A percentile compares a stretch with the other conserved stretches of the same genome.
These are phyloP conservation scores for Discoglossus pictus DNA, from an alignment of 2,797 vertebrate species.

Conservation along the genomic window DNA sequence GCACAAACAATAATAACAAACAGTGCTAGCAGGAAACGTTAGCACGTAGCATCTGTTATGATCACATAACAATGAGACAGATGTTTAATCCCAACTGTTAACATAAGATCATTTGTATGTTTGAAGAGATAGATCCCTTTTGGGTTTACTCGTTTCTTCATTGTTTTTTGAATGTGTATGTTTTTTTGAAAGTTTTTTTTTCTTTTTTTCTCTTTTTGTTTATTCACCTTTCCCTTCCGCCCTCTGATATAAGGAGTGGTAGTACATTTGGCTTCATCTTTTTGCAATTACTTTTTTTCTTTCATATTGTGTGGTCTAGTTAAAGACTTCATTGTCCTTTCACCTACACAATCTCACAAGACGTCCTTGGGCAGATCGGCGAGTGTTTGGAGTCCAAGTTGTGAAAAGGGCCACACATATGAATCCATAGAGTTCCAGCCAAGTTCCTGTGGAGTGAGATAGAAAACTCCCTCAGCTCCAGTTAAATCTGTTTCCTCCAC, in stretches of 20 bases:
- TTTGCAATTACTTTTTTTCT: no score
- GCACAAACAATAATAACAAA: conserved; percentile 81
- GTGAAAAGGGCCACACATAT: conserved; percentile 70
- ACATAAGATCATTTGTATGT: conserved; percentile 91
- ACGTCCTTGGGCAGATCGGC: conserved; percentile 66
- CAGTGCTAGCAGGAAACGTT: conserved; percentile 80
- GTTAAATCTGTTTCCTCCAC: conserved; percentile 41
- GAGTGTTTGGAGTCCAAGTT: conserved; percentile 65
- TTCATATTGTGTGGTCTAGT: conserved; percentile 72
- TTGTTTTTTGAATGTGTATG: conserved; percentile 75
- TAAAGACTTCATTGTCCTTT: conserved; percentile 53
- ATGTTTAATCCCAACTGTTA: conserved; percentile 96
- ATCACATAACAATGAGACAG: conserved; percentile 91
- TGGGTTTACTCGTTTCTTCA: conserved; percentile 78
- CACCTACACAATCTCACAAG: conserved; percentile 61
- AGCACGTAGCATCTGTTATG: conserved; percentile 87
- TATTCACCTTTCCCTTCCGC: conserved; percentile 62
- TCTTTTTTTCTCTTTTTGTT: conserved; percentile 39
- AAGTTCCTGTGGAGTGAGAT: conserved; percentile 62
- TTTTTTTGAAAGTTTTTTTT: conserved; percentile 66
- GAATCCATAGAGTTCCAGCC: conserved; percentile 67
- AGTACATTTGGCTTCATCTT: conserved; percentile 42
- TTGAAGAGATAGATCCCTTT: conserved; percentile 87
- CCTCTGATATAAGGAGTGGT: conserved; percentile 57
- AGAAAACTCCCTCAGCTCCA: conserved; percentile 43